Evolutionary conservation across 2,113 vertebrate species (phyloP).

Genomic region (Eidolon helvum): DNA sequence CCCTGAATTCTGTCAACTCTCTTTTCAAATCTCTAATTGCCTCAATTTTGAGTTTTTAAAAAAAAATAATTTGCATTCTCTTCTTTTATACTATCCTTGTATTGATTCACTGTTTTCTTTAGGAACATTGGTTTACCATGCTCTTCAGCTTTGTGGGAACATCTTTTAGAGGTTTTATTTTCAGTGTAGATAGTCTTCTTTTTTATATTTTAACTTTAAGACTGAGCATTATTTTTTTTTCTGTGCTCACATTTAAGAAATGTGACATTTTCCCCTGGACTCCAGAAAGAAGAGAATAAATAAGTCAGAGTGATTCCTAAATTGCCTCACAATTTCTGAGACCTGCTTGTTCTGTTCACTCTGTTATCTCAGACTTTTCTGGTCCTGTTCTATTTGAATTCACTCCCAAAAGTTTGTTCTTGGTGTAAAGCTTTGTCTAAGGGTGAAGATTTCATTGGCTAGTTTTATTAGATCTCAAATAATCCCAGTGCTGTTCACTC

Average conservation of each 20-base stretch:
- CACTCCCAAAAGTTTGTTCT: not conserved
- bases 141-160: not conserved
- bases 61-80: not conserved
- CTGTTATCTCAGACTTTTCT: not conserved
- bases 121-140: not conserved
- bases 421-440: not conserved
- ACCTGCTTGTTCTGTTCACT: not conserved
- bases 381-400: not conserved
- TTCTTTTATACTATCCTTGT: not conserved
- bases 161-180: not conserved
- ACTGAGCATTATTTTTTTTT: not conserved
- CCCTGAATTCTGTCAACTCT: not conserved
- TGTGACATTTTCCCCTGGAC: not conserved
- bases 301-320: not conserved
- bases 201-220: not conserved
- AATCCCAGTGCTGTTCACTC: not conserved
- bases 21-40: not conserved
- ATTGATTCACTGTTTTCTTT: not conserved
- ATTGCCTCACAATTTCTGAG: not conserved
- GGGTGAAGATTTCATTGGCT: not conserved
- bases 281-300: not conserved
- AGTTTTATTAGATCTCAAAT: not conserved
- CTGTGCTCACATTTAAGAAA: not conserved
- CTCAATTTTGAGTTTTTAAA: not conserved
- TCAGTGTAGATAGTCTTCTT: not conserved